Conservation (phyloP, 1,140 invertebrate species). For the Diabrotica undecimpunctata region DNA sequence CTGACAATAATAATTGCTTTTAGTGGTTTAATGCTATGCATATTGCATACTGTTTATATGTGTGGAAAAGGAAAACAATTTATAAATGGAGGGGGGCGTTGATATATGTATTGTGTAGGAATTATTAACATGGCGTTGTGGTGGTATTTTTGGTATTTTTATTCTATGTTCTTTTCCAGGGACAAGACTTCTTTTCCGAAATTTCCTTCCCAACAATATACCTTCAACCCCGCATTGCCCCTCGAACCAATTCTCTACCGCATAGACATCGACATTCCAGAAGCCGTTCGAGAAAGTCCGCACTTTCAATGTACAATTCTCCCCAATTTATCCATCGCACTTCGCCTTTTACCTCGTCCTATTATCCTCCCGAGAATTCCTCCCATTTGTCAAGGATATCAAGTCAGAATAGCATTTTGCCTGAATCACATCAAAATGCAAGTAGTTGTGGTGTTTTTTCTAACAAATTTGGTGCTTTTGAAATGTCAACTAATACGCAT, state of each 20-base stretch:
- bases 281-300: constrained; percentile 44
- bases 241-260: constrained; percentile 44
- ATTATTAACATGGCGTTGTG: constrained; percentile 23
- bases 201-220: constrained; percentile 55
- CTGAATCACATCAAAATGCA: constrained; percentile 38
- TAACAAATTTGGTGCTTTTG: not conserved
- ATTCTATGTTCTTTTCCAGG: constrained; percentile 25
- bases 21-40: no score
- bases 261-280: constrained; percentile 47
- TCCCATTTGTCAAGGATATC: constrained; percentile 22
- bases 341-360: constrained; percentile 20
- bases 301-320: constrained; percentile 44
- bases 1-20: no score
- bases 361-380: constrained; percentile 10
- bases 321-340: constrained; percentile 37
- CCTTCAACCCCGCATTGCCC: constrained; percentile 38
- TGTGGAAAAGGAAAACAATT: no score
- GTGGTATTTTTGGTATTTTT: constrained; percentile 11
- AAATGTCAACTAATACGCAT: not conserved
- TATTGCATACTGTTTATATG: no score
- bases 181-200: constrained; percentile 65
- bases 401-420: constrained; percentile 37
- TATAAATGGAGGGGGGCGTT: no score
- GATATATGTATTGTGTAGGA: no score
- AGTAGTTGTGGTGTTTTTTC: constrained; percentile 30